Evolutionary conservation across 1,140 invertebrate genomes (phyloP), one percentile per base, ranked within the genome.

Genomic region (Bombus consobrinus): DNA sequence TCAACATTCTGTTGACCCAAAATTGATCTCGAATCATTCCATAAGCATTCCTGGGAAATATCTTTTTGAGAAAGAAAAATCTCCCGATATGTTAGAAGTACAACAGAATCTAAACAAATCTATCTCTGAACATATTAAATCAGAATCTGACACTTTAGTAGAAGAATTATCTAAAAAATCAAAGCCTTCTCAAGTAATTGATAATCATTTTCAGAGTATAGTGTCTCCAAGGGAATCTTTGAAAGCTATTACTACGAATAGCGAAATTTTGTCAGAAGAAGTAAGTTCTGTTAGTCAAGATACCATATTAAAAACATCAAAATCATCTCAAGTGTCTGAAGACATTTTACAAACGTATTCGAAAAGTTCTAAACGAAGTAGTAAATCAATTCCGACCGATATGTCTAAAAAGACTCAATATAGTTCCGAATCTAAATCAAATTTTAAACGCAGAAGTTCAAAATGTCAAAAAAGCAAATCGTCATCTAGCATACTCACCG

Each of bases 131-230:
- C 59, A 89, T n/a, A 28, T 87, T 15, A 93, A 92, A 81, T 91
- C 93, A 0, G 94, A 95, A 77, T 95, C 95, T 6, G 94, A 95
- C 41, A 93, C 91, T 12, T 73, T 95, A 32, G 90, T 95, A 0
- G 94, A 95, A 47, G 93, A 95, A 80, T 90, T 94, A 34, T 91
- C 94, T 4, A 94, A 92, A 22, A 94, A 92, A 43, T 91, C 90
- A 0, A 93, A 89, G 39, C 47, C 82, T 47, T 53, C 77, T 15
- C 88, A 89, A 59, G 25, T 80, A 22, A 64, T 41, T 6, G 81
- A 90, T 66, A 76, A 62, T 57, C 85, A 86, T 32, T 68, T 83
- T 74, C 82, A 81, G 72, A 90, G 39, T 43, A 47, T 87, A 28
- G 76, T 43, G 12, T 28, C 72, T 0, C 78, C 73, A 22, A 88